Evolutionary conservation across 1,140 invertebrate species (phyloP), one percentile per base, ranked within the genome.

Genomic region (Pogonognathellus flavescens): DNA sequence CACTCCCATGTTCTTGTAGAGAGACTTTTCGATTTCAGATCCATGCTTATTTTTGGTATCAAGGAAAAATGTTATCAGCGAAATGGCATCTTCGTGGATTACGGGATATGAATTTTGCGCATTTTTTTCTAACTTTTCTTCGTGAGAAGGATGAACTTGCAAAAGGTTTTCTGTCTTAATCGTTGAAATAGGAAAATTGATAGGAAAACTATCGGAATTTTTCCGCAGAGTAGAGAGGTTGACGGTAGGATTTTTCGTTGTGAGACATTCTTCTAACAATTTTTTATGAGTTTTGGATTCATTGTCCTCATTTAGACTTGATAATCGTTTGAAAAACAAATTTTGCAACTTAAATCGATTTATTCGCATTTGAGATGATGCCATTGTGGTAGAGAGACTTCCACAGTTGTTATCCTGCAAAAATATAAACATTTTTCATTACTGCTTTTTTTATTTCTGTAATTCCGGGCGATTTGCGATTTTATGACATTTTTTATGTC

Each of bases 1-100:
- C n/a, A 72, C 8, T n/a, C 41, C 41, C 66, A 72, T 72, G 3
- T 72, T 4, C n/a, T 72, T 72, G 31, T 72, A 72, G 0, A 72
- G 0, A 13, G 7, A 11, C n/a, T 72, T 41, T 49, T 72, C 66
- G 14, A 49, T 13, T 1, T n/a, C 31, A 14, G 31, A 41, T 6
- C 66, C 66, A 31, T n/a, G 49, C 0, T 14, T 1, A n/a, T 49
- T 72, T 16, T 72, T 72, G 5, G 49, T 25, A 11, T 72, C 66
- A 13, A 72, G 25, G 5, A 72, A 72, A 18, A 41, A 2, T 9
- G 49, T 72, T n/a, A 49, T 49, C 18, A 72, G 25, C 5, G 13
- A 13, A 49, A 72, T 49, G 1, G 49, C 25, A 31, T 72, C 25
- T 18, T 72, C 66, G 14, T 72, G 66, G 4, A 72, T 49, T 5